Base-by-base conservation (phyloP, 1,140 invertebrate genomes). In the Pararge aegeria region DNA sequence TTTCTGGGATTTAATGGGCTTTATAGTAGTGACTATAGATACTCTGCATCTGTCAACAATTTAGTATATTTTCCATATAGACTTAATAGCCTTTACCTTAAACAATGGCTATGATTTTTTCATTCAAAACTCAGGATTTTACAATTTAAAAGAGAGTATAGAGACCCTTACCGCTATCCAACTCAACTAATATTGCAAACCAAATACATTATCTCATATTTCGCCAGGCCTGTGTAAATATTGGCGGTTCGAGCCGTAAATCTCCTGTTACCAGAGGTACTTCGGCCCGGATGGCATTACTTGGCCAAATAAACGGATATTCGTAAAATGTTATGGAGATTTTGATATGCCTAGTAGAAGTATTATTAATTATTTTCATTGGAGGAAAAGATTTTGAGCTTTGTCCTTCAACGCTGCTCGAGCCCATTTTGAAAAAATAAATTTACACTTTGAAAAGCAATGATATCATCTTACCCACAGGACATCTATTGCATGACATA, bases 181-280 rank as follows among this genome's bases (percentile, higher is more conserved):
- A 52, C 40, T 60, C 66, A 55, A 51, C 40, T 61, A 65, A 71
- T 74, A 79, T 78, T 68, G 64, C 70, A 78, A 75, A 55, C 68
- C 80, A 81, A 83, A 78, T 70, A 82, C 77, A 84, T 81, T 78
- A 80, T 79, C 76, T 76, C 64, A 73, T 70, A 73, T 84, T 81
- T 75, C 73, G 63, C 34, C 54, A 44, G 61, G 38, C 64, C 66
- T 64, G 70, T 29, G 71, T 67, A 80, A 83, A 83, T 73, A 81
- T 79, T 83, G 65, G 67, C 57, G 55, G 65, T 63, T 59, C 62
- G 77, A 77, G 72, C 71, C 75, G 67, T 63, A 76, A 80, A 82
- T 82, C 75, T 78, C 75, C 40, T 73, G 68, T 72, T 70, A 67
- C 69, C 64, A 68, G 68, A 68, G 68, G 68, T 73, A 73, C 71